Percentiles rank a stretch among this genome's conserved stretches.
phyloP scores from a whole-genome alignment of 2,113 vertebrate genomes.

The Probosciger aterrimus region DNA sequence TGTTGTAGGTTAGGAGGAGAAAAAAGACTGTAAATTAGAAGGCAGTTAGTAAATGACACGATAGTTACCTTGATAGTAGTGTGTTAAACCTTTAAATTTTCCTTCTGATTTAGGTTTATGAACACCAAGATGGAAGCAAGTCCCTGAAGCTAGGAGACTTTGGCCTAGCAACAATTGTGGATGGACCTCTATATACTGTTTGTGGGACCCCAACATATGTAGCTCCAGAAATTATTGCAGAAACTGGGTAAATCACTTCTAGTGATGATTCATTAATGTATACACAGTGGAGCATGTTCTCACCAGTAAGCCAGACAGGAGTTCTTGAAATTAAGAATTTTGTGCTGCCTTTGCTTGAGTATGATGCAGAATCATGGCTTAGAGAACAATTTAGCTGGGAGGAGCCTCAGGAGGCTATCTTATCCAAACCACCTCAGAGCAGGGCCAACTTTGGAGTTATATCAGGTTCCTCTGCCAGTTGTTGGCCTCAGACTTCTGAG shows the following conservation, averaged over 20 bases:
- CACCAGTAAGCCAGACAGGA: neutral
- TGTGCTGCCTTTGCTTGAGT: neutral
- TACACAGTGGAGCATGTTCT: neutral
- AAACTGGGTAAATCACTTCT: slow-evolving; percentile 84
- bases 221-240: slow-evolving; percentile 95
- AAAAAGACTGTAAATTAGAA: neutral
- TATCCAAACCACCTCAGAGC: neutral
- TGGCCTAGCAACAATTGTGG: slow-evolving; percentile 92
- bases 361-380: neutral
- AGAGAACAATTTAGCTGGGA: neutral
- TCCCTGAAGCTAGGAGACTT: slow-evolving; percentile 97
- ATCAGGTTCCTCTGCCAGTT: neutral
- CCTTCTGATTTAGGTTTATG: slow-evolving; percentile 84
- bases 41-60: neutral
- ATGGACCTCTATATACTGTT: slow-evolving; percentile 90
- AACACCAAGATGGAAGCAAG: slow-evolving; percentile 93
- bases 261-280: neutral
- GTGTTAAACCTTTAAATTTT: neutral
- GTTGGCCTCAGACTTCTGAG: neutral
- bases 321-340: neutral
- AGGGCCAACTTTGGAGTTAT: neutral
- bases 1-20: neutral
- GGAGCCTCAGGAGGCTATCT: neutral
- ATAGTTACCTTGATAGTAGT: neutral
- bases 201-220: slow-evolving; percentile 98